Conservation (phyloP, 2,113 vertebrate species). For the Dryoscopus gambensis region DNA sequence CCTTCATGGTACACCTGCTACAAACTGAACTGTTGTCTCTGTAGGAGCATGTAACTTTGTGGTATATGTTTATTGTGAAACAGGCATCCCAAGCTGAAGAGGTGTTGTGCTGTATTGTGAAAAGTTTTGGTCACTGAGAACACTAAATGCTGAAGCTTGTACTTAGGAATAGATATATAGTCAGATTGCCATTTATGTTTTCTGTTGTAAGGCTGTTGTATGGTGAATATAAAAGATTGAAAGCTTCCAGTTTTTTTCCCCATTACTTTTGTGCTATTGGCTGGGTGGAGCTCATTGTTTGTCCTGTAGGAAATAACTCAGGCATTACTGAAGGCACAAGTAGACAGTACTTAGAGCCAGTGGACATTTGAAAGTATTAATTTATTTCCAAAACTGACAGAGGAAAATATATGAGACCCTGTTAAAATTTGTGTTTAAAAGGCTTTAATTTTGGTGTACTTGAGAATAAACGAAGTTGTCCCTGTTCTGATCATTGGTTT, state of each 20-base stretch:
- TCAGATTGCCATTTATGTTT: background rate
- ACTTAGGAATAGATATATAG: background rate
- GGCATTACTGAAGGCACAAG: conserved; percentile 26
- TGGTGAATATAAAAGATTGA: background rate
- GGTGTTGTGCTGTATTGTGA: background rate
- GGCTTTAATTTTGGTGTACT: conserved; percentile 13
- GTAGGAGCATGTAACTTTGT: background rate
- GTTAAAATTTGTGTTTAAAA: conserved; percentile 57
- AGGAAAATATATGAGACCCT: background rate
- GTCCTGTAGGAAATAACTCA: conserved; percentile 45
- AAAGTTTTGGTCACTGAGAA: background rate
- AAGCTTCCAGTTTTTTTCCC: background rate
- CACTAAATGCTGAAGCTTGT: background rate
- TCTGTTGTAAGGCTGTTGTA: background rate
- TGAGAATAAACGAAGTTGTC: background rate
- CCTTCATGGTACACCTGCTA: background rate
- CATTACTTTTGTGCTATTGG: background rate
- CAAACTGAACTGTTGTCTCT: background rate
- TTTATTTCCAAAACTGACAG: conserved; percentile 47
- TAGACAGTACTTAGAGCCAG: conserved; percentile 4
- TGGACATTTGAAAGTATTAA: conserved; percentile 66
- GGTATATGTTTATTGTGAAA: background rate
- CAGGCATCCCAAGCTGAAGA: background rate
- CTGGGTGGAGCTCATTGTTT: conserved; percentile 50
- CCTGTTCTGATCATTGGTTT: background rate